phyloP scores from a whole-genome alignment of 2,113 vertebrate species.

The Pachyramphus minor region DNA sequence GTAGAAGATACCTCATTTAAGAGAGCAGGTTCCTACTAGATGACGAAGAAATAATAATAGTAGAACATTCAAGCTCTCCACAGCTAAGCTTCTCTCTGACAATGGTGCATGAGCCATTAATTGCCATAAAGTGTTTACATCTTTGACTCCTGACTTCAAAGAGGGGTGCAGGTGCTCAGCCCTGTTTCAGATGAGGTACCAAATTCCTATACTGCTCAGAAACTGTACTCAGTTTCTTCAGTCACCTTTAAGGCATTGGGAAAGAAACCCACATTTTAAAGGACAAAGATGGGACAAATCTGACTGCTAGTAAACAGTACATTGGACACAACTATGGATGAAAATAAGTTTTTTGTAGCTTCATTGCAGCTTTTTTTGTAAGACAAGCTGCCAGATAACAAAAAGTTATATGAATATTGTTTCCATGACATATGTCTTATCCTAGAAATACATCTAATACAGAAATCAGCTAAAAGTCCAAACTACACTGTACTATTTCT shows the following conservation, averaged over 20 bases:
- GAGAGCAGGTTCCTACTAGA: neutral
- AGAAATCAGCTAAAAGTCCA: neutral
- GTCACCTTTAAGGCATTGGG: neutral
- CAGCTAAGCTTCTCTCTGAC: neutral
- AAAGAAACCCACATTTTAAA: neutral
- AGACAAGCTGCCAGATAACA: neutral
- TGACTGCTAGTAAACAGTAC: neutral
- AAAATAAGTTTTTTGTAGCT: neutral
- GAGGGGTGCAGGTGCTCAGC: neutral
- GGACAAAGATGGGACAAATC: neutral
- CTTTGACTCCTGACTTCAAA: neutral
- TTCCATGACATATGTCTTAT: neutral
- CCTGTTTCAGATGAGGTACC: neutral
- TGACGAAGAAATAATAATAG: neutral
- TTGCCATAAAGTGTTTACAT: neutral
- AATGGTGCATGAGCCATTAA: neutral
- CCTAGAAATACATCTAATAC: neutral
- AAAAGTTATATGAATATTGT: neutral
- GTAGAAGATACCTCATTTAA: neutral
- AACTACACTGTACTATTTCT: neutral
- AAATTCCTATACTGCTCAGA: neutral
- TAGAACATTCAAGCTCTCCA: neutral
- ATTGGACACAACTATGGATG: neutral
- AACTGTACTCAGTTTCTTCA: neutral
- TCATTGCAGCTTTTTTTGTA: neutral